These are phyloP conservation scores for Corvus cornix DNA, from an alignment of 2,113 vertebrate species.

Conservation along the genomic window DNA sequence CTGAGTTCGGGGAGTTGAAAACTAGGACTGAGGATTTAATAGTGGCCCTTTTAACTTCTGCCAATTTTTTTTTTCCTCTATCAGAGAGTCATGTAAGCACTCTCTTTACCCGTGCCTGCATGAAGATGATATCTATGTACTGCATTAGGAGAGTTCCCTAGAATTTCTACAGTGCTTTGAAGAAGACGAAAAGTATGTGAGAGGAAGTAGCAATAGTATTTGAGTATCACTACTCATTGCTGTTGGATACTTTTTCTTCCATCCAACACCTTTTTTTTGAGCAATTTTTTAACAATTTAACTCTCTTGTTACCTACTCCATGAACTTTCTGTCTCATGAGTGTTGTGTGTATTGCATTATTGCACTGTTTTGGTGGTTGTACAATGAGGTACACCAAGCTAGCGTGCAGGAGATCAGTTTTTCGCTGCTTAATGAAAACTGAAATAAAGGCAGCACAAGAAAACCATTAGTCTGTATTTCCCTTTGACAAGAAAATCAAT, in stretches of 20 bases:
- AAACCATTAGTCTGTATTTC: background rate
- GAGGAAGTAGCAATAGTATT: background rate
- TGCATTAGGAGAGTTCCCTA: background rate
- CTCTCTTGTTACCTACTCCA: background rate
- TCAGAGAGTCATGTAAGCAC: background rate
- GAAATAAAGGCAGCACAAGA: background rate
- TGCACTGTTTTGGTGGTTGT: background rate
- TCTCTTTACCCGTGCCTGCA: background rate
- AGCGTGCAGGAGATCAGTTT: background rate
- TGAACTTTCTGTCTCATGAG: background rate
- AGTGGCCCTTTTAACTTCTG: background rate
- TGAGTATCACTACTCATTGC: background rate
- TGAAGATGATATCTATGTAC: background rate
- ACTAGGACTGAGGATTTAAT: background rate
- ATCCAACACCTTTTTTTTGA: background rate
- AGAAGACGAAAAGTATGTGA: background rate
- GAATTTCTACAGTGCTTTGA: background rate
- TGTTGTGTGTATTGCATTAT: background rate
- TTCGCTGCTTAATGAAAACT: background rate
- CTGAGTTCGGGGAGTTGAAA: background rate
- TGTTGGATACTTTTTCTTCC: background rate
- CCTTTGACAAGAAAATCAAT: constrained; percentile 8
- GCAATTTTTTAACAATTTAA: background rate
- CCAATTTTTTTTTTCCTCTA: background rate
- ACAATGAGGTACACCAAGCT: background rate